Conservation (phyloP, 2,113 vertebrate species). For the Callorhinus ursinus region DNA sequence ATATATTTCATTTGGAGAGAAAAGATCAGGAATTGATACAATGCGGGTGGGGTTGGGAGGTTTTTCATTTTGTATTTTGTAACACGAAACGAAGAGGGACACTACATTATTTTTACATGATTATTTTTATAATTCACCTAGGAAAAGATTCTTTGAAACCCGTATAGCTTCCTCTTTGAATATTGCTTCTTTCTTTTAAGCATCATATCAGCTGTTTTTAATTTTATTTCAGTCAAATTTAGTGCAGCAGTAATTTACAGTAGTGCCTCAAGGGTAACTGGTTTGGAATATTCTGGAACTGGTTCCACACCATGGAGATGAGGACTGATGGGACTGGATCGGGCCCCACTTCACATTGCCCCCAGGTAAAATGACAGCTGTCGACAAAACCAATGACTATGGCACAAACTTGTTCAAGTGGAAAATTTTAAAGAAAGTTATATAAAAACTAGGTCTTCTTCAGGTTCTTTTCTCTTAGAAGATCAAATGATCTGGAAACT, state of each 20-base stretch:
- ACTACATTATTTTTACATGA: background rate
- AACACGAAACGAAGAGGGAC: background rate
- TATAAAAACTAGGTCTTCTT: background rate
- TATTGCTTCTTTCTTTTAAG: background rate
- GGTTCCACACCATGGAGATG: background rate
- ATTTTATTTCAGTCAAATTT: background rate
- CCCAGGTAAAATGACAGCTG: background rate
- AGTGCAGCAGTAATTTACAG: background rate
- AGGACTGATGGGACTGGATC: too few relatives aligned
- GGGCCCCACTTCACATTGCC: background rate
- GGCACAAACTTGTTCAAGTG: background rate
- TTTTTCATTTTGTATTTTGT: background rate
- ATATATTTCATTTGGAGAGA: slow-evolving; percentile 7
- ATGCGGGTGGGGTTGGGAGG: background rate
- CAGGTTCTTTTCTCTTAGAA: background rate
- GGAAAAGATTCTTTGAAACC: background rate
- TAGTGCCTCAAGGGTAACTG: background rate
- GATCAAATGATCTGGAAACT: background rate
- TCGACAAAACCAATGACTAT: background rate
- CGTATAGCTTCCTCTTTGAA: background rate
- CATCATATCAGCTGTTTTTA: background rate
- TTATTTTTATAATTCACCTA: background rate
- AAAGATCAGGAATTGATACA: background rate
- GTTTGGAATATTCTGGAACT: background rate
- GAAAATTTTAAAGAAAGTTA: background rate